phyloP scores from a whole-genome alignment of 2,113 vertebrate species.

The Pachycephala philippinensis region DNA sequence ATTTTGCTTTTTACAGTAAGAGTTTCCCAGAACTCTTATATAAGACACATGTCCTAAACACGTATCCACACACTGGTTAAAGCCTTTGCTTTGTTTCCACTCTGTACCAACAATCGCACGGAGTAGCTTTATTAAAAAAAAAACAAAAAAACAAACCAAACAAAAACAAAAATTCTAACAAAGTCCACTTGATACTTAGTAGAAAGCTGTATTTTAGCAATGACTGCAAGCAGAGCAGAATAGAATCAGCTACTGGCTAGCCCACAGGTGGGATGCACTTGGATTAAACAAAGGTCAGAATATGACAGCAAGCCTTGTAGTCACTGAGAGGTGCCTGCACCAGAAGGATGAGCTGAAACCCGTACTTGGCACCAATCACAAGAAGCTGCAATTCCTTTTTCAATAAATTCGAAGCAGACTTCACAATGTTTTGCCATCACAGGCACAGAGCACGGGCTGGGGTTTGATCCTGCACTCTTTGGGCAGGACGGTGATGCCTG shows the following conservation, averaged over 20 bases:
- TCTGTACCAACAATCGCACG: background rate
- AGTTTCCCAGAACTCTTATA: background rate
- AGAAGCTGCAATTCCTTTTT: background rate
- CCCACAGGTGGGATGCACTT: background rate
- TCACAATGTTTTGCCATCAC: background rate
- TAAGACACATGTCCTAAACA: background rate
- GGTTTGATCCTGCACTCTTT: background rate
- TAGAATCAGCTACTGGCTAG: background rate
- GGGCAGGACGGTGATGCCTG: background rate
- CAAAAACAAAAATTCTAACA: background rate
- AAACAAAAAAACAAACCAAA: background rate
- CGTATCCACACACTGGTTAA: background rate
- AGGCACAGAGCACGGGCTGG: background rate
- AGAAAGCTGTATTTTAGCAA: background rate
- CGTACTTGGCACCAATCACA: accelerated
- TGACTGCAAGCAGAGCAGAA: background rate
- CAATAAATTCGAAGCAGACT: background rate
- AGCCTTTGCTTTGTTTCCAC: background rate
- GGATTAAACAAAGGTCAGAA: background rate
- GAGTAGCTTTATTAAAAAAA: background rate
- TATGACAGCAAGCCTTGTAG: background rate
- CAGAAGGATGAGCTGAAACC: background rate
- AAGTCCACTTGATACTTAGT: background rate
- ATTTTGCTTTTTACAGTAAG: background rate
- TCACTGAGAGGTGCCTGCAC: accelerated